phyloP scores from a whole-genome alignment of 2,113 vertebrate genomes.

The Melanostigma gelatinosum region DNA sequence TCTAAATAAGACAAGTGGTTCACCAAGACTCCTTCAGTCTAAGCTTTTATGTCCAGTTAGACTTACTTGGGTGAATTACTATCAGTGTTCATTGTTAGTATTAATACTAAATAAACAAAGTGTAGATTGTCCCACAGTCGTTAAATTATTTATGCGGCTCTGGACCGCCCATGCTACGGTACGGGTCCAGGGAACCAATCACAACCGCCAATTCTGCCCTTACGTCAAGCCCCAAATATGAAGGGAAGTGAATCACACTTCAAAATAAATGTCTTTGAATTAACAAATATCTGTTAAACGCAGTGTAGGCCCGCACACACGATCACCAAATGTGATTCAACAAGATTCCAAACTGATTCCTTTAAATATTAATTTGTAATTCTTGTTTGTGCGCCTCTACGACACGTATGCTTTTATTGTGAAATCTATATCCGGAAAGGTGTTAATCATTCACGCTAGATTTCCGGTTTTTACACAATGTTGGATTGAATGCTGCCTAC shows the following conservation, averaged over 20 bases:
- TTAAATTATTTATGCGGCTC: too few species aligned
- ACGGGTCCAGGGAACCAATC: neutral
- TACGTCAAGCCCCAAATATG: neutral
- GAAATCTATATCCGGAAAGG: neutral
- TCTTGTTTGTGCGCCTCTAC: accelerated
- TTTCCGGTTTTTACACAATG: neutral
- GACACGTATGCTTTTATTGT: neutral
- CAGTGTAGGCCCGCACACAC: accelerated
- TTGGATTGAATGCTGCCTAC: neutral
- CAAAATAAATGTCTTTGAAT: neutral
- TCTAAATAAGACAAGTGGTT: neutral
- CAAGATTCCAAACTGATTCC: accelerated
- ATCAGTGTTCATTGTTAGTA: neutral
- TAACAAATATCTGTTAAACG: accelerated
- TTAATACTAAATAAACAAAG: neutral
- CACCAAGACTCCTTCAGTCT: neutral
- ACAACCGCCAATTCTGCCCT: too few species aligned
- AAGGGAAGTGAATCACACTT: neutral
- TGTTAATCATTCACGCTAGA: accelerated
- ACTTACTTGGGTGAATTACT: neutral
- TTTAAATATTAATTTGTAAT: neutral
- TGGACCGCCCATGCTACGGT: too few species aligned
- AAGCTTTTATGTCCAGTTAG: neutral
- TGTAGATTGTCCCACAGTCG: too few species aligned
- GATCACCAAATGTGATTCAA: accelerated